A percentile compares a stretch with the other conserved stretches of the same genome.
phyloP scores from a whole-genome alignment of 2,888 invertebrate species.

The Sphinx pinastri region DNA sequence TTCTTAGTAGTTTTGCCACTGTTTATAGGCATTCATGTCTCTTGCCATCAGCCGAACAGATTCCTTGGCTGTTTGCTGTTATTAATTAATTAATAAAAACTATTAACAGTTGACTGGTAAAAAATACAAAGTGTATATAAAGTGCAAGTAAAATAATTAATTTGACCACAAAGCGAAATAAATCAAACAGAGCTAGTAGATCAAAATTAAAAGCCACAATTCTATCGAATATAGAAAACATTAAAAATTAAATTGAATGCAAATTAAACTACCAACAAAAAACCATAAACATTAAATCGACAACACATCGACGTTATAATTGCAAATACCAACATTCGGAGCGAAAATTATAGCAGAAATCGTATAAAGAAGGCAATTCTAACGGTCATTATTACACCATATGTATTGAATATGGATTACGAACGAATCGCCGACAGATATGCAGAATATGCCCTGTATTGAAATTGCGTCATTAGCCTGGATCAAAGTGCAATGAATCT shows the following conservation, averaged over 20 bases:
- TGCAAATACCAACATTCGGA: not conserved
- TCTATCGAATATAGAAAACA: no score
- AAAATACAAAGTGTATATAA: no score
- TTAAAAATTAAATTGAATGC: not conserved
- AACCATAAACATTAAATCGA: not conserved
- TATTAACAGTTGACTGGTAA: no score
- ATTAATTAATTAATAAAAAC: no score
- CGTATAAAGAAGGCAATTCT: not conserved
- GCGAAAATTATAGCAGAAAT: not conserved
- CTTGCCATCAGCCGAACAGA: no score
- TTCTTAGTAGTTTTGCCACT: no score
- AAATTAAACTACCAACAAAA: not conserved
- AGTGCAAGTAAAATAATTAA: not conserved
- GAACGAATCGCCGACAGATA: not conserved
- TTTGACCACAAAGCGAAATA: not conserved
- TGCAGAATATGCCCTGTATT: not conserved
- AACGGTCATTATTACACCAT: not conserved
- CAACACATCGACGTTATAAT: not conserved
- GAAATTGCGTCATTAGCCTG: not conserved
- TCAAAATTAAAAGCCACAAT: not conserved
- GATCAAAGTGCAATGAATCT: constrained; percentile 9
- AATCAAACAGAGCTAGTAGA: not conserved
- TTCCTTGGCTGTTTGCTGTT: no score
- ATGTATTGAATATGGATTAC: constrained; percentile 10
- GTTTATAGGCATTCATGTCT: no score